Percentiles rank a stretch among this genome's conserved stretches.
Evolutionary conservation across 2,113 vertebrate genomes (phyloP).

Genomic region (Tyrannus savana): DNA sequence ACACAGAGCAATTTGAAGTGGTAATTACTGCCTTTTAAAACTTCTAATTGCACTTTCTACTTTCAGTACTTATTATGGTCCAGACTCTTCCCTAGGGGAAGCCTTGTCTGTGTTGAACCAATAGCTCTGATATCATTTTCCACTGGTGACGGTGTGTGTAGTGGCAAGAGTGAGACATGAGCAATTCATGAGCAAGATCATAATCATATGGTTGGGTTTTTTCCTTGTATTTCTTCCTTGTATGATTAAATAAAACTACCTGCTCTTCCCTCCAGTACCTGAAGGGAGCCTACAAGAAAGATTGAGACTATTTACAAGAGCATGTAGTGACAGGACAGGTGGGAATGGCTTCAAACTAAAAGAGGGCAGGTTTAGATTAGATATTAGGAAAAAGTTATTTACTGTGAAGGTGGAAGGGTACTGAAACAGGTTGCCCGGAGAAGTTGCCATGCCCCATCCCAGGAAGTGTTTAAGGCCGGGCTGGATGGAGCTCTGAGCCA

Average conservation of each 20-base stretch:
- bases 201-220: not conserved
- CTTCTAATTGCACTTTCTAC: not conserved
- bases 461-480: not conserved
- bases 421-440: not conserved
- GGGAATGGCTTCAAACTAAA: not conserved
- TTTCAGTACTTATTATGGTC: not conserved
- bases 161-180: not conserved
- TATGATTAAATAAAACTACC: not conserved
- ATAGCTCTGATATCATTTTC: not conserved
- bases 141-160: fast-evolving
- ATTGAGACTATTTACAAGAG: not conserved
- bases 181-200: not conserved
- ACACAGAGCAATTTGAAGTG: not conserved
- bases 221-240: not conserved
- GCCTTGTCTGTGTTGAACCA: not conserved
- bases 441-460: not conserved
- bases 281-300: not conserved
- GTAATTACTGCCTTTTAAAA: not conserved
- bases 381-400: not conserved
- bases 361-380: not conserved
- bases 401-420: not conserved
- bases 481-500: not conserved
- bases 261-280: not conserved
- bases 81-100: not conserved
- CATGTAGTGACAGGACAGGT: not conserved